Base-by-base conservation (phyloP, 2,888 invertebrate species). In the Steinernema hermaphroditum region DNA sequence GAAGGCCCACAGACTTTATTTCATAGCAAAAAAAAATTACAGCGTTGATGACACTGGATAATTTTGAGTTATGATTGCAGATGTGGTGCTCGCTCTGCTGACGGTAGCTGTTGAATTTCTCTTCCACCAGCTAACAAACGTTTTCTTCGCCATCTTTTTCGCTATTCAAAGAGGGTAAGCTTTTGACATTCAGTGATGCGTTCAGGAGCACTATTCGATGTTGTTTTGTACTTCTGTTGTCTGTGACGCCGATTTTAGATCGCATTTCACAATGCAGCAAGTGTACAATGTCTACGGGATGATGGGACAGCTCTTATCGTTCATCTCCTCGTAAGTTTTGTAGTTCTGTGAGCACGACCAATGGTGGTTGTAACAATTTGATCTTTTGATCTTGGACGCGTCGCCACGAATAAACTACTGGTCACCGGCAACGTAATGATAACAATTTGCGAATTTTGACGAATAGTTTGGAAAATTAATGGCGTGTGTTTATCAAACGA, bases 211-310 rank as follows among this genome's bases (percentile, higher is more conserved):
- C 9, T 6, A 46, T 6, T 46, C n/a, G 46, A n/a, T 46, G 46
- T 46, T 46, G 46, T 46, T 16, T 32, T 34, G 62, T 62, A 62
- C 27, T 32, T 32, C 12, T n/a, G 32, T 62, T 32, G 62, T 62
- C 62, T 62, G 62, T 62, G 62, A 62, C 62, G 29, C 32, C 16
- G 16, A 2, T 32, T 54, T 62, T 32, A 62, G 62, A 62, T 16
- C 32, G 29, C 12, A 29, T 2, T 34, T 62, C 32, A 27, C 27
- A 27, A 32, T 4, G 16, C 12, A 62, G n/a, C 29, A 29, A n/a
- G 32, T 62, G 16, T 32, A 27, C 62, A 62, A 62, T 19, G 62
- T 8, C 32, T 62, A 32, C n/a, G 2, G 29, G 16, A 62, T 62
- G 62, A 6, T 32, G 16, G 62, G 32, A 32, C 62, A 62, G 27